phyloP scores from a whole-genome alignment of 2,888 invertebrate genomes.

The Axea sp. region DNA sequence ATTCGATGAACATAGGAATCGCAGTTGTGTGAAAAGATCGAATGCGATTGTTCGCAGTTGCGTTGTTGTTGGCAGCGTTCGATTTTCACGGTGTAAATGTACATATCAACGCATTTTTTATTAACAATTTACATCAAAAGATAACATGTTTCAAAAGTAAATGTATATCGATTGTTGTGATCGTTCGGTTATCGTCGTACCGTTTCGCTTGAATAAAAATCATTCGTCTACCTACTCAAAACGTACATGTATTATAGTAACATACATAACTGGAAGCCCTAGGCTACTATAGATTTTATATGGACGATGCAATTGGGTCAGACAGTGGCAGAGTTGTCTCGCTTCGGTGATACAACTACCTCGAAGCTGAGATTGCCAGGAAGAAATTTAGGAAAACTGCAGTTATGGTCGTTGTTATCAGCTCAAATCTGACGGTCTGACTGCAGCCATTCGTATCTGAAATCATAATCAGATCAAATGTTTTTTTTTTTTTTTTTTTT shows the following conservation, averaged over 20 bases:
- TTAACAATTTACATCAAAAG: constrained; percentile 77
- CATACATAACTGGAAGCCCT: constrained; percentile 79
- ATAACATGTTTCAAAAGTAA: constrained; percentile 76
- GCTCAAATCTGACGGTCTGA: constrained; percentile 24
- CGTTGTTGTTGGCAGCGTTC: constrained; percentile 34
- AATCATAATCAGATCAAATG: constrained; percentile 33
- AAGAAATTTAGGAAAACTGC: constrained; percentile 59
- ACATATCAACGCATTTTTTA: constrained; percentile 67
- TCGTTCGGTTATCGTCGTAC: constrained; percentile 45
- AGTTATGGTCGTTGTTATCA: constrained; percentile 36
- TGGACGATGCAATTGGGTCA: constrained; percentile 77
- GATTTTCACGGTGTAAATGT: constrained; percentile 51
- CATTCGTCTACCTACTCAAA: constrained; percentile 76
- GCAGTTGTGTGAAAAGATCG: constrained; percentile 51
- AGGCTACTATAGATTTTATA: constrained; percentile 79
- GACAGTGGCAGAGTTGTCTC: constrained; percentile 68
- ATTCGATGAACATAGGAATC: constrained; percentile 61
- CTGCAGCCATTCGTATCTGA: constrained; percentile 64
- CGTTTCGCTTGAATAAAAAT: constrained; percentile 70
- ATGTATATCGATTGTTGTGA: constrained; percentile 67
- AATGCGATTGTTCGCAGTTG: constrained; percentile 36
- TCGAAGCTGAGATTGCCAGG: constrained; percentile 51
- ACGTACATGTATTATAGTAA: constrained; percentile 74
- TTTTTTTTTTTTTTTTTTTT: no score
- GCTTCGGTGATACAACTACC: constrained; percentile 59